Conservation (phyloP, 2,888 invertebrate genomes). For the Melipona bicolor region DNA sequence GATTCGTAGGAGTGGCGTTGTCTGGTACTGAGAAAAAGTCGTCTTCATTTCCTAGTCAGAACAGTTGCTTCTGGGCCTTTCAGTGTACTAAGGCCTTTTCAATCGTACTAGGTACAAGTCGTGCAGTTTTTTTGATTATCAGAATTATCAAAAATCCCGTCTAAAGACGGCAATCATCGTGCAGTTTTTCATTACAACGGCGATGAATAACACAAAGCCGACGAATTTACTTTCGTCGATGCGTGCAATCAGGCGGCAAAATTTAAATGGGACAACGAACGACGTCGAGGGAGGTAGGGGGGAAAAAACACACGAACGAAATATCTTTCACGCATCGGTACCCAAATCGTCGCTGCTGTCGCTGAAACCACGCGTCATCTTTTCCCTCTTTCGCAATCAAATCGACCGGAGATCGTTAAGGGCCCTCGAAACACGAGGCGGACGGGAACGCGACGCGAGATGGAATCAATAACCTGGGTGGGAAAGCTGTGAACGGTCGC, state of each 20-base stretch:
- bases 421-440: constrained; percentile 2
- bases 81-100: no score
- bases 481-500: background rate
- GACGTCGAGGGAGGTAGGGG: no score
- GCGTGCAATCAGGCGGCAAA: background rate
- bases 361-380: background rate
- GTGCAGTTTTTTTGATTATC: no score
- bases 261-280: constrained; percentile 4
- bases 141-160: no score
- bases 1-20: no score
- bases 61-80: no score
- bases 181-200: background rate
- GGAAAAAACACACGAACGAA: background rate
- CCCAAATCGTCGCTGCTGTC: background rate
- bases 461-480: constrained; percentile 11
- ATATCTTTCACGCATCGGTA: background rate
- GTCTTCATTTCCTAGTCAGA: no score
- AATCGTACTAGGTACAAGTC: no score
- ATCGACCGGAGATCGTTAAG: constrained; percentile 16
- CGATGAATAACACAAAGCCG: background rate
- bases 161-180: background rate
- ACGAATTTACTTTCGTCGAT: background rate
- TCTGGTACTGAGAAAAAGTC: no score
- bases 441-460: background rate
- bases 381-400: background rate